phyloP scores from a whole-genome alignment of 2,113 vertebrate genomes.

The Tragelaphus scriptus region DNA sequence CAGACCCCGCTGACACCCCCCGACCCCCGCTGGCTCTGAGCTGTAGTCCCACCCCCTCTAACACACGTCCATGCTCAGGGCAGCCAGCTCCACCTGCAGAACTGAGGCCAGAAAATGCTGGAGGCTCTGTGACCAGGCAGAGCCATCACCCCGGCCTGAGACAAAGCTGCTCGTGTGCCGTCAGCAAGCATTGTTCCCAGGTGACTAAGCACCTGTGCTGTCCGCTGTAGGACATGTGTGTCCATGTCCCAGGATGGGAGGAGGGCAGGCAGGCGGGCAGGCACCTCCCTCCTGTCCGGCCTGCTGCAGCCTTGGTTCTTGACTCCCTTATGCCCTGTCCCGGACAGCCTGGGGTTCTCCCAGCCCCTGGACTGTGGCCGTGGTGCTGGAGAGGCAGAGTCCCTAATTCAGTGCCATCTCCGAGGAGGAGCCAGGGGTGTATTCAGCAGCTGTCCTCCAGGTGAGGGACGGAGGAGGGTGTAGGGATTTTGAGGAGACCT shows the following conservation, averaged over 20 bases:
- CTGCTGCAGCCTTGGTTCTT: neutral
- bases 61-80: neutral
- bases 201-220: neutral
- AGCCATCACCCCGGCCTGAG: neutral
- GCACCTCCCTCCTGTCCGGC: neutral
- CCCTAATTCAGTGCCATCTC: neutral
- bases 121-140: neutral
- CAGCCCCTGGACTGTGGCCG: neutral
- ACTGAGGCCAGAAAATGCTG: neutral
- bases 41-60: neutral
- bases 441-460: neutral
- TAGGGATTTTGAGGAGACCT: neutral
- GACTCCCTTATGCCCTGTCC: rapidly evolving
- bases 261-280: neutral
- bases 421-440: neutral
- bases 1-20: neutral
- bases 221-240: neutral
- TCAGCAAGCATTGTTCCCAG: neutral
- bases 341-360: rapidly evolving
- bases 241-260: neutral
- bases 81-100: neutral
- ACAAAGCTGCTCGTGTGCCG: neutral
- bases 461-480: neutral
- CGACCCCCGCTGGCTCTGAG: neutral
- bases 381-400: neutral